Evolutionary conservation across 2,888 invertebrate species (phyloP), one percentile per base, ranked within the genome.

Genomic region (Eupithecia pulchellata): DNA sequence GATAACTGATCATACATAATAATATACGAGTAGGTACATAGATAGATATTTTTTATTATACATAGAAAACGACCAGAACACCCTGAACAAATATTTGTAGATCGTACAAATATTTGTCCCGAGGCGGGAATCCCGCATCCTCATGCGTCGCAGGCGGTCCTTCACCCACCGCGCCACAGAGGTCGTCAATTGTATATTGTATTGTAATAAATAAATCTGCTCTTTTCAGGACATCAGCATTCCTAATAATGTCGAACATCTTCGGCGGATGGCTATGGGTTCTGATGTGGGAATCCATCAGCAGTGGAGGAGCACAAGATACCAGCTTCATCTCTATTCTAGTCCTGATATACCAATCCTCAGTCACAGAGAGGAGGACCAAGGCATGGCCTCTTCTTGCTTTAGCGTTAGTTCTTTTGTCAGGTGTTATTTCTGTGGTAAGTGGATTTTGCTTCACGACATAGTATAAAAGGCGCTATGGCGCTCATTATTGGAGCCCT

Each of bases 371-470:
- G 73, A 89, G 84, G 29, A 88, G 93, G 58, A 83, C 89, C n/a
- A 94, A 95, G 32, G 86, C 94, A 68, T 96, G 96, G 95, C 95
- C 95, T 0, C 82, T 95, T 25, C 82, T 96, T 6, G 94, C 95
- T 0, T 96, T 95, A 79, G 88, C 93, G 58, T 82, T 95, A 25
- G 90, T 96, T 27, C 86, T 96, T 17, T 81, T 95, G 60, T 94
- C 96, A 71, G 96, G 96, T 72, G 91, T 96, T 75, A 93, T 95
- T 27, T 96, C 95, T 81, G 92, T 96, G 95, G 96, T 96, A 89
- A 89, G 94, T 85, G 14, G 6, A 61, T 34, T 13, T 47, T 25
- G 25, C 4, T 52, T 52, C 25, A 52, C 4, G 13, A 2, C n/a
- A 2, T 47, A 4, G 1, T 25, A 25, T 13, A 11, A 20, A 52